Evolutionary conservation across 2,113 vertebrate genomes (phyloP).

Genomic region (Taxidea taxus): DNA sequence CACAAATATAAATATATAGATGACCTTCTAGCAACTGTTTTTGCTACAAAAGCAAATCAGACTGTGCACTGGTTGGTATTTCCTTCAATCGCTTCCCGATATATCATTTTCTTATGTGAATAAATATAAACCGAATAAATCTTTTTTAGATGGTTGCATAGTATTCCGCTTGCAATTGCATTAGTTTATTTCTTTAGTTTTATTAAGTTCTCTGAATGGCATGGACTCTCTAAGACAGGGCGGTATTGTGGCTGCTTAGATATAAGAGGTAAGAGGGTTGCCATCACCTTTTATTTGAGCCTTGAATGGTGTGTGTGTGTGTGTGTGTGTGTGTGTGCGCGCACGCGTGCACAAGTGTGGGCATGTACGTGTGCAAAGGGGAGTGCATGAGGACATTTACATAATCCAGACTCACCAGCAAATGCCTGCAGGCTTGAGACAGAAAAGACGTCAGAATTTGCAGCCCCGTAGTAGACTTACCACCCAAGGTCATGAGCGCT

Average conservation of each 20-base stretch:
- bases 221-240: neutral
- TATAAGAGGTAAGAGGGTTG: neutral
- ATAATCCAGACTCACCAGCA: neutral
- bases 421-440: neutral
- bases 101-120: neutral
- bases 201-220: neutral
- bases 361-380: neutral
- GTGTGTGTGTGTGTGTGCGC: fast-evolving
- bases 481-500: neutral
- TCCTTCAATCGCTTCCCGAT: neutral
- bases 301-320: neutral
- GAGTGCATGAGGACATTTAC: neutral
- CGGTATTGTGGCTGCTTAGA: neutral
- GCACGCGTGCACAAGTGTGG: too few relatives aligned
- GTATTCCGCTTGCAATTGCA: neutral
- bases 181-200: neutral
- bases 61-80: neutral
- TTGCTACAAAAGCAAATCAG: neutral
- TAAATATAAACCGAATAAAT: neutral
- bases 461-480: neutral
- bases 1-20: neutral
- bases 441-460: neutral
- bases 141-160: neutral
- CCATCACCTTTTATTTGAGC: neutral
- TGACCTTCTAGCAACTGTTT: neutral